A percentile compares a stretch with the other conserved stretches of the same genome.
Conservation (phyloP, 2,888 invertebrate species). For the Piscicola geometra region DNA sequence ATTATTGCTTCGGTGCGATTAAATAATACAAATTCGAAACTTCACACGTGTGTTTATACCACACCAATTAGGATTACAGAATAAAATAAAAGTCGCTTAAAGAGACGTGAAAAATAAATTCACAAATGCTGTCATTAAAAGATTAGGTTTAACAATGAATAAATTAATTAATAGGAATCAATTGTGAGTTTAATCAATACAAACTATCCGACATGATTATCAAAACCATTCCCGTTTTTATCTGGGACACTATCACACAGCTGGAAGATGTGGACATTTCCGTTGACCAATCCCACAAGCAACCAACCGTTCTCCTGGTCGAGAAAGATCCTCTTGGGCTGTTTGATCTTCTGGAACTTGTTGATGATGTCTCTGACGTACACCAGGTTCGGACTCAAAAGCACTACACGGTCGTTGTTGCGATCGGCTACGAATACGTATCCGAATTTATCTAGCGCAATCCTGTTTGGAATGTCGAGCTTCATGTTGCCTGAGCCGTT, state of each 20-base stretch:
- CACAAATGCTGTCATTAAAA: no score
- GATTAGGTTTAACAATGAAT: no score
- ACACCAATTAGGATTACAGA: no score
- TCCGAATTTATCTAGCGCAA: slow-evolving; percentile 31
- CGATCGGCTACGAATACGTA: slow-evolving; percentile 36
- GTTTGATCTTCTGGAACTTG: slow-evolving; percentile 20
- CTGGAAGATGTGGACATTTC: slow-evolving; percentile 32
- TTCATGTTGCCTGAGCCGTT: slow-evolving; percentile 34
- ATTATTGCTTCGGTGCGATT: no score
- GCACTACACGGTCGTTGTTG: slow-evolving; percentile 35
- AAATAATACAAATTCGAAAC: no score
- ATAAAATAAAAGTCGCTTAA: no score
- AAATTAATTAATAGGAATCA: no score
- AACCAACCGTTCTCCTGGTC: slow-evolving; percentile 22
- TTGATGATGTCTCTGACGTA: slow-evolving; percentile 36
- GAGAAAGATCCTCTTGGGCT: slow-evolving; percentile 31
- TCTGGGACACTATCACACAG: slow-evolving; percentile 5
- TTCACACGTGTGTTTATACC: no score
- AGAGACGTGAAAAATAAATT: no score
- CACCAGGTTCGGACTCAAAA: slow-evolving; percentile 35
- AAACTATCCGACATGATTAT: no score
- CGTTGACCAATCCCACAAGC: slow-evolving; percentile 34
- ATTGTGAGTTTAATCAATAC: no score
- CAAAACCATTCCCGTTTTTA: no score
- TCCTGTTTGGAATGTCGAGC: slow-evolving; percentile 29